A percentile compares a stretch with the other conserved stretches of the same genome.
These are phyloP conservation scores for Morus bassanus DNA, from an alignment of 2,797 vertebrate species.

Conservation along the genomic window DNA sequence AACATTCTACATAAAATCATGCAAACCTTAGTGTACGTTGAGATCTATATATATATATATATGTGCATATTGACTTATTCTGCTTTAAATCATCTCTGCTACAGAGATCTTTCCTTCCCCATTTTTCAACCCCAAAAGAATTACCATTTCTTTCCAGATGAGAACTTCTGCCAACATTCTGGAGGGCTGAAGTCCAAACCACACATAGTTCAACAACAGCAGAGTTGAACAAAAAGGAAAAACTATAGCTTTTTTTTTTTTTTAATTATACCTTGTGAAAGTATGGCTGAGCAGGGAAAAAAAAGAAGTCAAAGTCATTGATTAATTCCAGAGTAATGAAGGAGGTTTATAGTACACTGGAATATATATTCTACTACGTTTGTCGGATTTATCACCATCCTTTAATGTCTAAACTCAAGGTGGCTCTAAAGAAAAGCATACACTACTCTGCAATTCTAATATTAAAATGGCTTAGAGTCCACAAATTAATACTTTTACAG, in stretches of 20 bases:
- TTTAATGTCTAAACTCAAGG: neutral
- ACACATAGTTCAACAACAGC: slow-evolving; percentile 58
- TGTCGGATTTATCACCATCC: neutral
- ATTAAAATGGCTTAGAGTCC: neutral
- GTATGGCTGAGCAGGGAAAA: neutral
- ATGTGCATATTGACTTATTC: neutral
- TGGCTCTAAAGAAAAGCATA: neutral
- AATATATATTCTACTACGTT: neutral
- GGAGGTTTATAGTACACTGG: neutral
- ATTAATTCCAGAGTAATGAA: slow-evolving; percentile 30
- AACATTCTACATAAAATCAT: neutral
- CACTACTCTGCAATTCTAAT: neutral
- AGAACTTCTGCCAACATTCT: slow-evolving; percentile 53
- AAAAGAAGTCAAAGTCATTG: neutral
- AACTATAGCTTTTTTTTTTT: slow-evolving; percentile 9
- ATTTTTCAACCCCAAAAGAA: slow-evolving; percentile 46
- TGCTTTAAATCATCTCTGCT: slow-evolving; percentile 23
- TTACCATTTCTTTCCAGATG: slow-evolving; percentile 66
- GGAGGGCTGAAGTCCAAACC: slow-evolving; percentile 55
- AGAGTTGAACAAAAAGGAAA: slow-evolving; percentile 44
- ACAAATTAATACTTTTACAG: slow-evolving; percentile 11
- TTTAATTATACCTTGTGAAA: slow-evolving; percentile 52
- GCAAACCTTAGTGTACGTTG: neutral
- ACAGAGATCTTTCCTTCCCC: neutral
- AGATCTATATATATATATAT: neutral